Evolutionary conservation across 2,797 vertebrate genomes (phyloP).

Genomic region (Syndactyla subalaris): DNA sequence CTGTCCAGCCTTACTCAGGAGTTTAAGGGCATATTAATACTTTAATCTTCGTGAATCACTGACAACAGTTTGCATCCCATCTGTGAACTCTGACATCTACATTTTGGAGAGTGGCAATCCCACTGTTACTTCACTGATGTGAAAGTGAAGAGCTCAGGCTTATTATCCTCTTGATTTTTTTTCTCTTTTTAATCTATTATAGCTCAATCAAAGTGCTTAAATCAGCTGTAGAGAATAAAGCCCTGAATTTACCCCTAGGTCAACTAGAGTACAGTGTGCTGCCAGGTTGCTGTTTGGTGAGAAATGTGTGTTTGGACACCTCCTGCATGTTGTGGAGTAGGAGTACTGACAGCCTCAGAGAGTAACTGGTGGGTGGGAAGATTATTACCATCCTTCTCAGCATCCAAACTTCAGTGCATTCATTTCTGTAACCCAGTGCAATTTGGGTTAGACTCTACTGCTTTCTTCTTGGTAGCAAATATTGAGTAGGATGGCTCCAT

Average conservation of each 20-base stretch:
- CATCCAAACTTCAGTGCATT: background rate
- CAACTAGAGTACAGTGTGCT: background rate
- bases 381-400: background rate
- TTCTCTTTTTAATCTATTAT: background rate
- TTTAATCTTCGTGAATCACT: background rate
- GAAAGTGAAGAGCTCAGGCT: background rate
- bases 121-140: background rate
- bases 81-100: background rate
- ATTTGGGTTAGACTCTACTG: background rate
- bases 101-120: background rate
- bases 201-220: background rate
- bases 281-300: background rate
- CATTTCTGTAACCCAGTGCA: background rate
- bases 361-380: background rate
- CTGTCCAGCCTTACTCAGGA: background rate
- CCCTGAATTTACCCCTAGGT: background rate
- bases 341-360: background rate
- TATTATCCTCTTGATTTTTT: background rate
- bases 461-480: background rate
- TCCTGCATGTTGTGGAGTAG: background rate
- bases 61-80: background rate
- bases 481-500: background rate
- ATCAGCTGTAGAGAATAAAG: background rate
- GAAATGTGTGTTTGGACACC: background rate
- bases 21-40: background rate